Conservation (phyloP, 2,113 vertebrate genomes). For the Hyla sarda region DNA sequence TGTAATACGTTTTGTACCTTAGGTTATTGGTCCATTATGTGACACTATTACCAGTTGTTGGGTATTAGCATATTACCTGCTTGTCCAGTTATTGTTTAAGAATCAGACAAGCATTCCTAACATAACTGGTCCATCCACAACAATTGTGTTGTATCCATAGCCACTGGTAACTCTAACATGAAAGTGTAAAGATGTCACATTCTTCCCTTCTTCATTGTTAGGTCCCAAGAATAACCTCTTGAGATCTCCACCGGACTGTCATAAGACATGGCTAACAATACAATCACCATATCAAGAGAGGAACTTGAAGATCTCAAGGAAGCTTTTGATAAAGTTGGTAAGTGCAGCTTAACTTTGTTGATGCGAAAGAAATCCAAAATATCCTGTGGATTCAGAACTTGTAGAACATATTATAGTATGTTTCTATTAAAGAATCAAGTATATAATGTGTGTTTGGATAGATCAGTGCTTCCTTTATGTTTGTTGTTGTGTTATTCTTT, state of each 20-base stretch:
- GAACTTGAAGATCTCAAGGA: constrained; percentile 91
- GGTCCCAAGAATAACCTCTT: constrained; percentile 59
- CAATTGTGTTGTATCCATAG: neutral
- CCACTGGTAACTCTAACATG: neutral
- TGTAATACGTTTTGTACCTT: neutral
- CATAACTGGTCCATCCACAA: constrained; percentile 30
- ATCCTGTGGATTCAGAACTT: neutral
- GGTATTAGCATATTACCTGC: neutral
- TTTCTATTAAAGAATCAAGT: neutral
- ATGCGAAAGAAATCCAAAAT: neutral
- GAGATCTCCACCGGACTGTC: constrained; percentile 47
- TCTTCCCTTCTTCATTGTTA: neutral
- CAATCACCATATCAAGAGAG: constrained; percentile 89
- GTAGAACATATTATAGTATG: neutral
- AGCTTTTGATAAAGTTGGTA: constrained; percentile 94
- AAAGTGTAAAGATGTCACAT: neutral
- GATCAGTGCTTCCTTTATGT: no score
- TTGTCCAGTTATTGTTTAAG: constrained; percentile 10
- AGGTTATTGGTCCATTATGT: neutral
- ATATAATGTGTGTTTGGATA: neutral
- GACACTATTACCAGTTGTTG: neutral
- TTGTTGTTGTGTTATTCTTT: no score
- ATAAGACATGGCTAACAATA: constrained; percentile 82
- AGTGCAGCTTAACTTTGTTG: constrained; percentile 10
- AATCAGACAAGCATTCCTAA: neutral